phyloP scores from a whole-genome alignment of 1,140 invertebrate species.

The Apolygus lucorum region DNA sequence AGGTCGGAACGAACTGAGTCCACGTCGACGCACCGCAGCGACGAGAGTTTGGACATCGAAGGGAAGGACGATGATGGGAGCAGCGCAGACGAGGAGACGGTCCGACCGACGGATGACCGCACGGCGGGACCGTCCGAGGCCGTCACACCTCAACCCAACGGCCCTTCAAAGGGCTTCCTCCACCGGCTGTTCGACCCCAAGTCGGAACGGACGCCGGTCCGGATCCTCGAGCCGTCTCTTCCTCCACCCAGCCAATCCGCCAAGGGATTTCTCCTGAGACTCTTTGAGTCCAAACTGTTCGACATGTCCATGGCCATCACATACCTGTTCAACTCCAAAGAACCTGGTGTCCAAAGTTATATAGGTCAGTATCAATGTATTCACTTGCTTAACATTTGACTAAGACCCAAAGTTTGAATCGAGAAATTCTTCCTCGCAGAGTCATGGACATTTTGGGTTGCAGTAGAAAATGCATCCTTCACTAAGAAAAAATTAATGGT shows the following conservation, averaged over 20 bases:
- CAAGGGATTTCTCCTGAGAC: conserved; percentile 61
- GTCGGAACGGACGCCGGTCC: background rate
- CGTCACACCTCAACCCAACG: background rate
- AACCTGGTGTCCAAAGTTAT: conserved; percentile 92
- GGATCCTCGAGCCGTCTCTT: background rate
- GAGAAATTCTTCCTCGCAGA: no score
- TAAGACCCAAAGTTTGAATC: no score
- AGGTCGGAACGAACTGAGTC: conserved; percentile 32
- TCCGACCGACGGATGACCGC: no score
- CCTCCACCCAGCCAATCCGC: conserved; percentile 23
- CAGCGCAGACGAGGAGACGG: background rate
- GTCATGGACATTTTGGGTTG: no score
- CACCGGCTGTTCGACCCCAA: background rate
- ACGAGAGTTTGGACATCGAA: conserved; percentile 30
- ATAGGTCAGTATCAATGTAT: conserved; percentile 36
- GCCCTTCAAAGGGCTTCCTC: background rate
- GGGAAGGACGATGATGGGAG: background rate
- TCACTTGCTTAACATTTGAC: no score
- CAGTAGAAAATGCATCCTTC: no score
- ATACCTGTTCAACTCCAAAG: conserved; percentile 97
- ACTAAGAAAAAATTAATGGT: no score
- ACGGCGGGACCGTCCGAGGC: background rate
- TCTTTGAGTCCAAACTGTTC: conserved; percentile 95
- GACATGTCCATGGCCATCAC: conserved; percentile 96
- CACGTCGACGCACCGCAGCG: conserved; percentile 31